Base-by-base conservation (phyloP, 2,888 invertebrate species). In the Drosophila multiciliata region DNA sequence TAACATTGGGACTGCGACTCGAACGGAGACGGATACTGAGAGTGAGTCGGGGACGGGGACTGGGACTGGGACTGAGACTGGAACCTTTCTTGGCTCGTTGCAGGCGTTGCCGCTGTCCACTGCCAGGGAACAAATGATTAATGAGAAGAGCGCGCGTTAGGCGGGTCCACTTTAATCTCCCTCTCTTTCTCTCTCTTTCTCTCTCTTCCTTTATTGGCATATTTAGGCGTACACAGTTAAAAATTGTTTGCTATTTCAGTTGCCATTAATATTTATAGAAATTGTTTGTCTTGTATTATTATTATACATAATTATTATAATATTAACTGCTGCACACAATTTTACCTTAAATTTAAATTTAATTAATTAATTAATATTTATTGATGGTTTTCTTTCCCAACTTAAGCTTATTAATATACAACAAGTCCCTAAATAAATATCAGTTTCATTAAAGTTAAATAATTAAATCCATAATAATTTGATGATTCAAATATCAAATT, bases 71-170 rank as follows among this genome's bases (percentile, higher is more conserved):
- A 42, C 29, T 29, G n/a, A 52, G 45, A 20, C 26, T 64, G 38
- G 68, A 64, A 63, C 53, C 45, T 63, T 67, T 40, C 50, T 63
- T 42, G 60, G 26, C 63, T 59, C 36, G 63, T 66, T 64, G 81
- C 79, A 80, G 79, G 81, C 81, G 79, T 79, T 80, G 81, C 79
- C 62, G 81, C 81, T 78, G 79, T 79, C 74, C 74, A 71, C 61
- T 80, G 82, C 78, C 80, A 73, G 81, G 67, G 61, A 74, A 71
- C 55, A 66, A 71, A 89, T 87, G 87, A 87, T 87, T 87, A 87
- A 87, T 87, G 88, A 80, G 66, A 74, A 33, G 71, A 82, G 86
- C 81, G 75, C 73, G 82, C 79, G 71, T 81, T 78, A 85, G 89
- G 83, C 85, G 87, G 81, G 70, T 72, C 74, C 59, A 65, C 67